Conservation (phyloP, 2,888 invertebrate genomes). For the Leucoptera coffeella region DNA sequence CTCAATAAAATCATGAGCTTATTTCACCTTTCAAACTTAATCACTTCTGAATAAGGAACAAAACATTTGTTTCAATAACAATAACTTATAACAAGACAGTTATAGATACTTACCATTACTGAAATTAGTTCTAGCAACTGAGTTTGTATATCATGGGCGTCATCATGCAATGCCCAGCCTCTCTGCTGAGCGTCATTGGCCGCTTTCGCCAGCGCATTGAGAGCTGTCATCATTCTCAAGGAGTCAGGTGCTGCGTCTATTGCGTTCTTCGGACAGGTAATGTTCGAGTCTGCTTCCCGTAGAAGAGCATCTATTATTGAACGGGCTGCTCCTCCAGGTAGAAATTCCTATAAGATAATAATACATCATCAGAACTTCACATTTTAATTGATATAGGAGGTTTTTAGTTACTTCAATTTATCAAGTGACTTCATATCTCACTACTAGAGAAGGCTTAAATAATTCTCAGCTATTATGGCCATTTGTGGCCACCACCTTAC, state of each 20-base stretch:
- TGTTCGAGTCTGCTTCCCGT: constrained; percentile 38
- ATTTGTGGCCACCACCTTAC: too few species aligned
- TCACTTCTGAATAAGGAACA: constrained; percentile 3
- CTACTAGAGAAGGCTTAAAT: too few species aligned
- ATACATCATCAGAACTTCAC: too few species aligned
- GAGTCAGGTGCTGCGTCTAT: constrained; percentile 82
- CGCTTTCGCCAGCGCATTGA: constrained; percentile 78
- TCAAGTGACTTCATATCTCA: too few species aligned
- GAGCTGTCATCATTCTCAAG: constrained; percentile 72
- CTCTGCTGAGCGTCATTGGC: constrained; percentile 94
- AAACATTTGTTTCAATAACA: neutral
- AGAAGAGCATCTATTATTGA: constrained; percentile 41
- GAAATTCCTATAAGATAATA: constrained; percentile 18
- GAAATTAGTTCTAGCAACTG: constrained; percentile 77
- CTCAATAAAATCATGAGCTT: too few species aligned
- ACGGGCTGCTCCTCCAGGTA: constrained; percentile 39
- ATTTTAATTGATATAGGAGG: too few species aligned
- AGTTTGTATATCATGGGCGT: constrained; percentile 81
- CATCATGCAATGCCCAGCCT: constrained; percentile 93
- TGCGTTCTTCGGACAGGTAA: constrained; percentile 53
- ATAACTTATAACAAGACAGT: constrained; percentile 1
- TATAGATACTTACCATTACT: constrained; percentile 63
- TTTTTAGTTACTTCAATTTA: too few species aligned
- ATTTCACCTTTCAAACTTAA: too few species aligned
- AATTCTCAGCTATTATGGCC: too few species aligned